phyloP scores from a whole-genome alignment of 2,113 vertebrate species.

The Sceloporus tristichus region DNA sequence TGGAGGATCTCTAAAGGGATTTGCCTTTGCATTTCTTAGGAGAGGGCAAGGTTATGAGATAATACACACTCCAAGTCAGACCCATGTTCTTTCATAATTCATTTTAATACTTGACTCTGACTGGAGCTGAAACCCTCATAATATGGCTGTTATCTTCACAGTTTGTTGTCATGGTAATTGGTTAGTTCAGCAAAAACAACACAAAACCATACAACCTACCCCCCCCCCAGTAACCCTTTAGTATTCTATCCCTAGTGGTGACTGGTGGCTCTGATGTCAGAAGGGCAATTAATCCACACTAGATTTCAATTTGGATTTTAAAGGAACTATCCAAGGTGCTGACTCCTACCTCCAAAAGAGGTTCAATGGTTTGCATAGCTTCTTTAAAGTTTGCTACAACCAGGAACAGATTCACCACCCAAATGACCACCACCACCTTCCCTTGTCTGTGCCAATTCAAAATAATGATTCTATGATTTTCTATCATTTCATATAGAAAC shows the following conservation, averaged over 20 bases:
- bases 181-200: background rate
- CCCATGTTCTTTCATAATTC: background rate
- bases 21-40: background rate
- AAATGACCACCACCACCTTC: too few species aligned
- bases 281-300: too few species aligned
- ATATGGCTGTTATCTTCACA: background rate
- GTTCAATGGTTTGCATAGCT: too few species aligned
- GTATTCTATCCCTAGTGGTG: background rate
- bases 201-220: background rate
- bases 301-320: too few species aligned
- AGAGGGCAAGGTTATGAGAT: too few species aligned
- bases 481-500: conserved; percentile 39
- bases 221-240: background rate
- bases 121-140: too few species aligned
- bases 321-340: too few species aligned
- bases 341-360: too few species aligned
- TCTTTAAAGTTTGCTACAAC: too few species aligned
- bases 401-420: too few species aligned
- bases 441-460: conserved; percentile 54
- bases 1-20: background rate
- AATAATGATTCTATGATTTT: conserved; percentile 67
- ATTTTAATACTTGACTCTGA: background rate
- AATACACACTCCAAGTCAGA: background rate
- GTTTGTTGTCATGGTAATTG: background rate
- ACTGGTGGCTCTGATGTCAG: too few species aligned